Evolutionary conservation across 2,888 invertebrate species (phyloP).

Genomic region (Lydus trimaculatus): DNA sequence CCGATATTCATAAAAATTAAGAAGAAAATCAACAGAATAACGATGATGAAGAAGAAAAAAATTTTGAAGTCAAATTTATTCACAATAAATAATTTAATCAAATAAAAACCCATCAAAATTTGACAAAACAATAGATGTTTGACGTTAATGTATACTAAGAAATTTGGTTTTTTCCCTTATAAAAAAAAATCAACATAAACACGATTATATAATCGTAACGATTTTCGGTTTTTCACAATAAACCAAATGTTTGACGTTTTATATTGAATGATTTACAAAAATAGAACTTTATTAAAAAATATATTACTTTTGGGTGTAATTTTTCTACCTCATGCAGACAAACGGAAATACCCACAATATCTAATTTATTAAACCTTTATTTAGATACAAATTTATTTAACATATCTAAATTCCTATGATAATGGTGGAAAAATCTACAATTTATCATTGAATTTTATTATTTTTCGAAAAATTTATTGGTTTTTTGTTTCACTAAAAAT

Average conservation of each 20-base stretch:
- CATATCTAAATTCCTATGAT: neutral
- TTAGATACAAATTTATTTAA: neutral
- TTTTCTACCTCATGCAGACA: slow-evolving; percentile 5
- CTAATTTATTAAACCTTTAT: slow-evolving; percentile 7
- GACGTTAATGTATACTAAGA: slow-evolving; percentile 25
- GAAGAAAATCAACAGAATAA: too few species aligned
- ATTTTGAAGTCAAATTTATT: neutral
- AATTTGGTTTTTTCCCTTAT: slow-evolving; percentile 10
- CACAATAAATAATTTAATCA: neutral
- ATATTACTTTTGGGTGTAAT: neutral
- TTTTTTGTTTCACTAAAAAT: slow-evolving; percentile 7
- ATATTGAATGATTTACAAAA: neutral
- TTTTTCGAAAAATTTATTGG: neutral
- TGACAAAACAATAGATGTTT: slow-evolving; percentile 2
- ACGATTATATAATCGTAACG: neutral
- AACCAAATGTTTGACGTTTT: neutral
- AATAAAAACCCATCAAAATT: neutral
- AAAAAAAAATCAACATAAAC: neutral
- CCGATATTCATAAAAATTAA: neutral
- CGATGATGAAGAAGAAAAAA: neutral
- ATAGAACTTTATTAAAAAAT: neutral
- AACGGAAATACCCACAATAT: slow-evolving; percentile 30
- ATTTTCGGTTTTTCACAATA: neutral
- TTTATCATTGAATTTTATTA: neutral
- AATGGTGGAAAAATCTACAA: neutral